Conservation (phyloP, 2,888 invertebrate genomes). For the Tetranychus truncatus region DNA sequence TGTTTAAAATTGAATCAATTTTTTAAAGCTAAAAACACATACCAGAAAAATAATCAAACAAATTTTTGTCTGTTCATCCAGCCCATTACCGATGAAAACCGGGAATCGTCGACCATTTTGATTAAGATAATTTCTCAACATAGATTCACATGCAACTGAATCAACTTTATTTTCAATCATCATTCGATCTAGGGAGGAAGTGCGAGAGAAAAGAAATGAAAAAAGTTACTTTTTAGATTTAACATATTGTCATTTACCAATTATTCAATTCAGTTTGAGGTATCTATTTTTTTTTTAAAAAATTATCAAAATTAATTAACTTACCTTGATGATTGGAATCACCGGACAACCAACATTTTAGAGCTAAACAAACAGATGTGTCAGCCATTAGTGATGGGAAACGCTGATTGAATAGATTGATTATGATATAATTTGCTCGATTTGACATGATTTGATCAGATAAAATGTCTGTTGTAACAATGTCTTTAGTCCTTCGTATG, state of each 20-base stretch:
- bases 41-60: conserved; percentile 29
- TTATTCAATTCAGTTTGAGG: not conserved
- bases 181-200: not conserved
- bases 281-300: too few relatives aligned
- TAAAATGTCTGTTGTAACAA: conserved; percentile 58
- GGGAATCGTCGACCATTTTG: conserved; percentile 43
- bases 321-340: conserved; percentile 30
- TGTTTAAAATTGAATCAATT: too few relatives aligned
- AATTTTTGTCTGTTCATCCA: conserved; percentile 27
- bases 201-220: too few relatives aligned
- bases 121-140: conserved; percentile 1
- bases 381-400: conserved; percentile 46
- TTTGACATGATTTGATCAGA: conserved; percentile 40
- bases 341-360: conserved; percentile 39
- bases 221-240: not conserved
- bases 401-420: conserved; percentile 50
- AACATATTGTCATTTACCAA: not conserved
- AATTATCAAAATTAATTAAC: not conserved
- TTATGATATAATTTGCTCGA: conserved; percentile 57
- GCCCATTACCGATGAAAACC: conserved; percentile 27
- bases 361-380: conserved; percentile 35
- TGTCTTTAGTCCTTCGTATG: conserved; percentile 67
- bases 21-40: not conserved
- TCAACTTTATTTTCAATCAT: not conserved
- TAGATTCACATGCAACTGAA: not conserved